Percentiles rank a stretch among this genome's conserved stretches.
phyloP scores from a whole-genome alignment of 2,797 vertebrate species.

The Tinamus major region DNA sequence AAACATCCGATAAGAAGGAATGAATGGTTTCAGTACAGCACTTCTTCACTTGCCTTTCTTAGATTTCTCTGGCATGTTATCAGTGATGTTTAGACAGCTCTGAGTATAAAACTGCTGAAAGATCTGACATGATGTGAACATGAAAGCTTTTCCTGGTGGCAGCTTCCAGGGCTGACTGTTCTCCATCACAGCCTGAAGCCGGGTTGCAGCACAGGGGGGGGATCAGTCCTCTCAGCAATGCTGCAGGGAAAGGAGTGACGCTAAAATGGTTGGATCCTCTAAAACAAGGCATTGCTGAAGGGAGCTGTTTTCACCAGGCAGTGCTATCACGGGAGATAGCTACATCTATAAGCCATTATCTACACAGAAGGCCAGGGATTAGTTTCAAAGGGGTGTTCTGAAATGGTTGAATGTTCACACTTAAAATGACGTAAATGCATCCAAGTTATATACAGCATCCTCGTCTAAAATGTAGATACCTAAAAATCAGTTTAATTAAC shows the following conservation, averaged over 20 bases:
- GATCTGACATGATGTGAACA: constrained; percentile 12
- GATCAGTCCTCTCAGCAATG: not conserved
- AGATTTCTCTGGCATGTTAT: not conserved
- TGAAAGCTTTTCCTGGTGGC: not conserved
- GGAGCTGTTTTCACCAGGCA: not conserved
- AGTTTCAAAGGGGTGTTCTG: not conserved
- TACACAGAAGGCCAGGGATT: not conserved
- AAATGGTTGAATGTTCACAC: not conserved
- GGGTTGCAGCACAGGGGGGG: not conserved
- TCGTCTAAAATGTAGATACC: constrained; percentile 39
- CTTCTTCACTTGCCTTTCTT: not conserved
- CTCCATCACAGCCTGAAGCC: not conserved
- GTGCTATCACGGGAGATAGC: not conserved
- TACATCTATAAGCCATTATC: not conserved
- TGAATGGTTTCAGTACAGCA: not conserved
- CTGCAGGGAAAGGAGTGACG: not conserved
- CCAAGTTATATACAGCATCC: not conserved
- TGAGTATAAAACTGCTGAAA: not conserved
- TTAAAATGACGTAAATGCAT: not conserved
- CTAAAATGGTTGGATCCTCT: not conserved
- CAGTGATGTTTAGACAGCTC: not conserved
- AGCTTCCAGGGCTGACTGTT: constrained; percentile 14
- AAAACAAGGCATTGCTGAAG: not conserved
- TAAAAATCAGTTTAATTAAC: constrained; percentile 41
- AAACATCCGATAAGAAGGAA: rapidly evolving